Conservation (phyloP, 2,888 invertebrate genomes). For the Coenonympha glycerion region DNA sequence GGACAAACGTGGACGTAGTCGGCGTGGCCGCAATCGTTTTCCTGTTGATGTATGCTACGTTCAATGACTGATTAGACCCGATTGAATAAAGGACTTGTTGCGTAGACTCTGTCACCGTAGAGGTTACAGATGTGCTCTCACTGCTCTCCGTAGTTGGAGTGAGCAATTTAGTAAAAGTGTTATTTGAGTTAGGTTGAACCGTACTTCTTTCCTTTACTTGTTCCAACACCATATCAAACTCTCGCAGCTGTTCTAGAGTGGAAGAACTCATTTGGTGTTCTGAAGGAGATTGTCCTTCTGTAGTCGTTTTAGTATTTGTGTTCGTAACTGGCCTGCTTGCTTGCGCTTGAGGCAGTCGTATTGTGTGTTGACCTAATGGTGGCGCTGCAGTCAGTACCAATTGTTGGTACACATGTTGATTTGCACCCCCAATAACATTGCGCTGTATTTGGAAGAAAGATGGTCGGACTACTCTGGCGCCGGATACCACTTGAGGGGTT, state of each 20-base stretch:
- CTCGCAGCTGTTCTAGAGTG: constrained; percentile 84
- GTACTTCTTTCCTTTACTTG: constrained; percentile 86
- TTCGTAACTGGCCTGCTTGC: constrained; percentile 42
- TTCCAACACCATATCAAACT: constrained; percentile 87
- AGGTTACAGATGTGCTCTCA: constrained; percentile 41
- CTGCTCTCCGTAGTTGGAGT: constrained; percentile 47
- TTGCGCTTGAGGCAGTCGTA: constrained; percentile 57
- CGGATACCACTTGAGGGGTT: constrained; percentile 74
- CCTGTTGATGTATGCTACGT: constrained; percentile 62
- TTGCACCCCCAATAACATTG: constrained; percentile 75
- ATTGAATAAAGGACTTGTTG: constrained; percentile 64
- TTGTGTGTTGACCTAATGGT: constrained; percentile 61
- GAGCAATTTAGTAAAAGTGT: constrained; percentile 42
- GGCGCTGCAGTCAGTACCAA: constrained; percentile 69
- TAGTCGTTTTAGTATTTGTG: no score
- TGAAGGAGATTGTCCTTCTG: constrained; percentile 54
- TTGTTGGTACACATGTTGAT: constrained; percentile 72
- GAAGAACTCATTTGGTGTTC: constrained; percentile 83
- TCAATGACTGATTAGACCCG: constrained; percentile 54
- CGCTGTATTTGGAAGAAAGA: constrained; percentile 78
- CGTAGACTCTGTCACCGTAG: constrained; percentile 43
- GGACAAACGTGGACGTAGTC: constrained; percentile 49
- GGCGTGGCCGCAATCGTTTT: constrained; percentile 56
- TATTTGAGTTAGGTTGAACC: constrained; percentile 66
- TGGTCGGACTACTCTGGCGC: constrained; percentile 73